phyloP scores from a whole-genome alignment of 2,797 vertebrate genomes.

The Hoplostethus mediterraneus region DNA sequence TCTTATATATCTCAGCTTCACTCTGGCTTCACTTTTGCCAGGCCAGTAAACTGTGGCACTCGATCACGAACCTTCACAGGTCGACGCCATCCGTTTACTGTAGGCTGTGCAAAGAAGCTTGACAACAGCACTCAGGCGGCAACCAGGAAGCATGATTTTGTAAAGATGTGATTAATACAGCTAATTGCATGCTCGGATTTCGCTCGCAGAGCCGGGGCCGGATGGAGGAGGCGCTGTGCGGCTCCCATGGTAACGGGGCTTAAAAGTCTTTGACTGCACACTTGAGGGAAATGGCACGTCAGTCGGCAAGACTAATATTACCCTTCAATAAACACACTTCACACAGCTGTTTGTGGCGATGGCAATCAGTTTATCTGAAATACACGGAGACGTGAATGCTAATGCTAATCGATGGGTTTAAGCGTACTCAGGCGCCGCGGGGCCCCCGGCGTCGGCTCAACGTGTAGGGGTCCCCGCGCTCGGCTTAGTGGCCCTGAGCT shows the following conservation, averaged over 20 bases:
- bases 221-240: slow-evolving; percentile 33
- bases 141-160: slow-evolving; percentile 59
- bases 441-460: no score
- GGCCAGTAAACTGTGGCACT: slow-evolving; percentile 26
- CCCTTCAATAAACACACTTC: no score
- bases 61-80: slow-evolving; percentile 44
- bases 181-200: slow-evolving; percentile 50
- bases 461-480: no score
- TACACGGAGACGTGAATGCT: neutral
- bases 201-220: slow-evolving; percentile 25
- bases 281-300: no score
- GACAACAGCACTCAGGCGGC: slow-evolving; percentile 51
- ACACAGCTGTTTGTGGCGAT: no score
- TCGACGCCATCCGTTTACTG: slow-evolving; percentile 54
- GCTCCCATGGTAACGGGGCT: slow-evolving; percentile 51
- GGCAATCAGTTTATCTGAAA: slow-evolving; percentile 4
- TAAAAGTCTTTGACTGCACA: no score
- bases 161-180: slow-evolving; percentile 75
- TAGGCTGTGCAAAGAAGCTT: slow-evolving; percentile 62
- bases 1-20: neutral
- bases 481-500: no score
- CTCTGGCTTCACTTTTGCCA: neutral
- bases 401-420: no score
- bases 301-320: no score
- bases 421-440: no score